Evolutionary conservation across 2,113 vertebrate species (phyloP).

Genomic region (Hystrix brachyura): DNA sequence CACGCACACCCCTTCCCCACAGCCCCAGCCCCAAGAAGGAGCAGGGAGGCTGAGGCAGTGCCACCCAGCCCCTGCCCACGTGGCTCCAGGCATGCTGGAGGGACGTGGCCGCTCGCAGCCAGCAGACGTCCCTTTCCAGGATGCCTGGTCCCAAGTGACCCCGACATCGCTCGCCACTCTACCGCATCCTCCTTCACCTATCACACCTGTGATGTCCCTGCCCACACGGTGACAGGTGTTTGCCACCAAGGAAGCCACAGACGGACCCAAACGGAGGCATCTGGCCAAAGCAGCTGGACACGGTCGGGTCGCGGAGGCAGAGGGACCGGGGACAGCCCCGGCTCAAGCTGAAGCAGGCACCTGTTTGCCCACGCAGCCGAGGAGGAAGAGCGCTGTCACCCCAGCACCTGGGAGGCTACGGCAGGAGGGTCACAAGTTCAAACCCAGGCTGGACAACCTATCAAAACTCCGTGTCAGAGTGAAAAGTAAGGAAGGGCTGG

Average conservation of each 20-base stretch:
- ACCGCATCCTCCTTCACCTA: background rate
- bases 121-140: background rate
- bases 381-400: background rate
- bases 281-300: background rate
- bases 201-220: too few relatives aligned
- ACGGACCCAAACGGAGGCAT: rapidly evolving
- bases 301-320: background rate
- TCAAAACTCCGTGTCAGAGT: background rate
- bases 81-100: background rate
- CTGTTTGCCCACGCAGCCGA: too few relatives aligned
- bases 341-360: background rate
- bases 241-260: background rate
- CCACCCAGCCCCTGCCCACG: background rate
- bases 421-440: background rate
- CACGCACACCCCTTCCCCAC: rapidly evolving
- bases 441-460: background rate
- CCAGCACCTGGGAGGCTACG: background rate
- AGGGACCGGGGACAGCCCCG: background rate
- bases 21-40: background rate
- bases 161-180: background rate
- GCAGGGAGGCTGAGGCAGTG: too few relatives aligned
- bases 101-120: rapidly evolving
- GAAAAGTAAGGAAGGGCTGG: background rate
- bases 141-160: rapidly evolving
- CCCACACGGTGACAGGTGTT: background rate